Evolutionary conservation across 2,888 invertebrate genomes (phyloP).

Genomic region (Hirtodrosophila cameraria): DNA sequence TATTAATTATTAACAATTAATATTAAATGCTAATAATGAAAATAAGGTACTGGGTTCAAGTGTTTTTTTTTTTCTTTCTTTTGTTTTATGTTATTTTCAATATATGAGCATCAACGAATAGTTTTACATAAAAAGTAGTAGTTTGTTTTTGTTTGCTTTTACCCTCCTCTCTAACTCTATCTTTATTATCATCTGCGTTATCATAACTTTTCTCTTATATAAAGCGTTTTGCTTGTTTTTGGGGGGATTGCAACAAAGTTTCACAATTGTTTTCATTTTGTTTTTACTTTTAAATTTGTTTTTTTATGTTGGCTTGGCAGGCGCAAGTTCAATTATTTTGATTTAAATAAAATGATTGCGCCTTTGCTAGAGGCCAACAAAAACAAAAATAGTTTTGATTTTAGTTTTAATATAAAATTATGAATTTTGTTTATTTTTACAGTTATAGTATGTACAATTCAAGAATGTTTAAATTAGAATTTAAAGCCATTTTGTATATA

Average conservation of each 20-base stretch:
- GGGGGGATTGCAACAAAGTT: slow-evolving; percentile 65
- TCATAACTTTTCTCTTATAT: slow-evolving; percentile 28
- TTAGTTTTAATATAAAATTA: slow-evolving; percentile 18
- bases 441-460: slow-evolving; percentile 66
- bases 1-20: slow-evolving; percentile 75
- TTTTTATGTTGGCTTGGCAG: slow-evolving; percentile 25
- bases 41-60: slow-evolving; percentile 83
- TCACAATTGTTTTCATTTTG: slow-evolving; percentile 43
- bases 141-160: slow-evolving; percentile 24
- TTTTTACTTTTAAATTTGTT: slow-evolving; percentile 11
- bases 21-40: slow-evolving; percentile 80
- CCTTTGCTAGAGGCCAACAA: slow-evolving; percentile 12
- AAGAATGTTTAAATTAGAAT: slow-evolving; percentile 69
- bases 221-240: slow-evolving; percentile 48
- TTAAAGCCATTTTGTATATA: slow-evolving; percentile 66
- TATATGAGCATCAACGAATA: slow-evolving; percentile 74
- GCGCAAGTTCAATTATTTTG: slow-evolving; percentile 57
- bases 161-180: slow-evolving; percentile 47
- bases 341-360: slow-evolving; percentile 56
- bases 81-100: slow-evolving; percentile 48
- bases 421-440: slow-evolving; percentile 33
- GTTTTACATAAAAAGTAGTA: slow-evolving; percentile 65
- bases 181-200: slow-evolving; percentile 28
- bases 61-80: slow-evolving; percentile 60
- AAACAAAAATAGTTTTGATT: slow-evolving; percentile 39